Evolutionary conservation across 2,797 vertebrate genomes (phyloP), one percentile per base, ranked within the genome.

Genomic region (Picus viridis): DNA sequence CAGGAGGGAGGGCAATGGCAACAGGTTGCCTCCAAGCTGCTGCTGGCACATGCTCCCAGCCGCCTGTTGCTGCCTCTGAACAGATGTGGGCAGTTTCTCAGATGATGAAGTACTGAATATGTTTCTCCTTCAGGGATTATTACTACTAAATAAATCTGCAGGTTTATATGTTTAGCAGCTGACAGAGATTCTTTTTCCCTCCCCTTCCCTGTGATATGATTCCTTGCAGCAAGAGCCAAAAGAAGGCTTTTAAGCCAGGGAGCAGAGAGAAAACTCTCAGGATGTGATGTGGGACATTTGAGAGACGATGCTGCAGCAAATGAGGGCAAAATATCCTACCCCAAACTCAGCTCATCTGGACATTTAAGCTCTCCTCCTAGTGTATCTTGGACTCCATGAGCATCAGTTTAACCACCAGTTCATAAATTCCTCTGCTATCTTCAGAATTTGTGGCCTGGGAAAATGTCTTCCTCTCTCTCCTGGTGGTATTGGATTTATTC

Each of bases 121-220:
- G 95, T 89, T 94, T 95, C 92, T 88, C 95, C 93, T 93, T 90
- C 81, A 78, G 92, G 94, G 90, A 95, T 95, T 92, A 93, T 95
- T 94, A 86, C 88, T 94, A 91, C 94, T 87, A 93, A 97, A 95
- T 92, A 95, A 96, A 95, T 94, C 92, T 95, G 83, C 89, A 92
- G 92, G 87, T 97, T 96, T 95, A 95, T 94, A 93, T 70, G 91
- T 96, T 96, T 94, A 96, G 90, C 96, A 96, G 96, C 96, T 96
- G 97, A 96, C 47, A 2, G 93, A 78, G 91, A 94, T 93, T 92
- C 92, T 89, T 94, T 88, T 63, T 39, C 88, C 93, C 81, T 89
- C 73, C 85, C 67, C 69, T 92, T 82, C 71, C 53, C 81, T 0
- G 0, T 45, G 56, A 67, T 56, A 49, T 88, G 81, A 83, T 78